These are phyloP conservation scores for Echinometra lucunter DNA, from an alignment of 53 echinoderm and acorn worm genomes.

Conservation along the genomic window DNA sequence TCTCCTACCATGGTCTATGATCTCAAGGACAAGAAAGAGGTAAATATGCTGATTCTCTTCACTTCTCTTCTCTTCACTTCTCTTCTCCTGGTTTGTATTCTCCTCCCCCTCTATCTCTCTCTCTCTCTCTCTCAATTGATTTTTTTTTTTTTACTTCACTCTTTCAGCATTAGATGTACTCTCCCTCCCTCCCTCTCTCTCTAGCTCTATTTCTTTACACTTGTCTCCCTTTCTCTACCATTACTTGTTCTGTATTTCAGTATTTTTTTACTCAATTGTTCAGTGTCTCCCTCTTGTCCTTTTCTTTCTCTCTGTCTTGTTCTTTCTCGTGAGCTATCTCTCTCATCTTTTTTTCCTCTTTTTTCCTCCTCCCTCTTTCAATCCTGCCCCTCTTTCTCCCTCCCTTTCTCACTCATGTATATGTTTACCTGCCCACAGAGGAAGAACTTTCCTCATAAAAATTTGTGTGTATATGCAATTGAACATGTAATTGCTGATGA, in stretches of 20 bases:
- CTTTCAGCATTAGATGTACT: too few species aligned
- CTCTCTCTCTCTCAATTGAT: background rate
- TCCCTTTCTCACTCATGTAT: background rate
- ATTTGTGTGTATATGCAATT: too few species aligned
- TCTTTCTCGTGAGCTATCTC: background rate
- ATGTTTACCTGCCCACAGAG: too few species aligned
- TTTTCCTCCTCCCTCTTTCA: too few species aligned
- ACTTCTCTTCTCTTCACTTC: too few species aligned
- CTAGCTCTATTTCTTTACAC: too few species aligned
- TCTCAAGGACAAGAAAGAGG: constrained; percentile 91
- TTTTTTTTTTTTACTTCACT: background rate
- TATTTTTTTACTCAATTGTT: too few species aligned
- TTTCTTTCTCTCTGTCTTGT: background rate
- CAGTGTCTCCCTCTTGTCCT: background rate
- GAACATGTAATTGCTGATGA: too few species aligned
- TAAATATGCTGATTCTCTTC: constrained; percentile 13
- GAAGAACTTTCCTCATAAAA: too few species aligned
- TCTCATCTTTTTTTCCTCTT: background rate
- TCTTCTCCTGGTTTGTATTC: background rate
- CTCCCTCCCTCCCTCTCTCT: too few species aligned
- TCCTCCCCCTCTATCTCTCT: background rate
- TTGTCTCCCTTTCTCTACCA: background rate
- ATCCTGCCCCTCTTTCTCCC: too few species aligned
- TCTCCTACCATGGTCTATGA: constrained; percentile 91
- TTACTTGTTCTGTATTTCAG: too few species aligned